Conservation (phyloP, 2,797 vertebrate species). For the Potorous gilbertii region DNA sequence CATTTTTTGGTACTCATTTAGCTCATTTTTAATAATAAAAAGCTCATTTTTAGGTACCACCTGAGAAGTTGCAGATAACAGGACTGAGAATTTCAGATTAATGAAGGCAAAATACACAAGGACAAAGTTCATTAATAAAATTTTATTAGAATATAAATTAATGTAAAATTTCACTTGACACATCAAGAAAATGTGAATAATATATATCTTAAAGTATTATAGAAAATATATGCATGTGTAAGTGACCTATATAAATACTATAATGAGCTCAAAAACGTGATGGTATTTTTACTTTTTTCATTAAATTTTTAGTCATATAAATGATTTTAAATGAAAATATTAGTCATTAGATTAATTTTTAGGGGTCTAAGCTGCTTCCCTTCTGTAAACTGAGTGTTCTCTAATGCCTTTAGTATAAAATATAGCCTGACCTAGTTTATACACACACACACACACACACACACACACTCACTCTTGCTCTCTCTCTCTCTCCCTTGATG, state of each 20-base stretch:
- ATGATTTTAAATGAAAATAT: background rate
- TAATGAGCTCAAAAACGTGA: background rate
- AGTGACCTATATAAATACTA: background rate
- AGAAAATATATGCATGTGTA: background rate
- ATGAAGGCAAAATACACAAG: constrained; percentile 36
- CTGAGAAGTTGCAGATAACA: constrained; percentile 17
- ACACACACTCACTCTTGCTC: no score
- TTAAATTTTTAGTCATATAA: background rate
- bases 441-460: no score
- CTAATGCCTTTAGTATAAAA: background rate
- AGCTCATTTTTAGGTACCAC: constrained; percentile 28
- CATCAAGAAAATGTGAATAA: background rate
- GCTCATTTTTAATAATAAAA: no score
- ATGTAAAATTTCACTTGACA: constrained; percentile 48
- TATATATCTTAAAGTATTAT: background rate
- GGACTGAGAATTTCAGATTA: background rate
- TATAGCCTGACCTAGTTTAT: background rate
- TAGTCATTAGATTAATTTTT: background rate
- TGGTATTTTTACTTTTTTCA: background rate
- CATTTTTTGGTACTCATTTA: background rate
- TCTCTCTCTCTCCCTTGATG: no score
- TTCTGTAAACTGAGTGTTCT: background rate
- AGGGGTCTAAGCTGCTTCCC: background rate
- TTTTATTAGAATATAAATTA: constrained; percentile 23
- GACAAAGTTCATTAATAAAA: background rate